Percentiles rank a stretch among this genome's conserved stretches.
phyloP scores from a whole-genome alignment of 1,140 invertebrate species.

The Drosophila equinoxialis region DNA sequence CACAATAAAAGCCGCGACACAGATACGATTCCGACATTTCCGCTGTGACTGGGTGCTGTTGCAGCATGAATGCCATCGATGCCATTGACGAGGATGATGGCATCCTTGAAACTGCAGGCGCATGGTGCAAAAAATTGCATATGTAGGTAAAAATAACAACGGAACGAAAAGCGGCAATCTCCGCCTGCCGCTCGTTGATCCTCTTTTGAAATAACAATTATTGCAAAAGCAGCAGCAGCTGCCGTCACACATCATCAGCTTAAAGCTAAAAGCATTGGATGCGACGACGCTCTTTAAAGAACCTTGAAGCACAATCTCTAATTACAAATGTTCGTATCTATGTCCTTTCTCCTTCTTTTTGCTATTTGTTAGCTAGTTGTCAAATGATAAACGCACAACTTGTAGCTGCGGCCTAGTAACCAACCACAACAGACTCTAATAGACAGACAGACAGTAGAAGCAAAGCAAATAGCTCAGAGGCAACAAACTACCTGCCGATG shows the following conservation, averaged over 20 bases:
- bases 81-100: slow-evolving; percentile 14
- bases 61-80: not conserved
- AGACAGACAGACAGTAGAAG: slow-evolving; percentile 15
- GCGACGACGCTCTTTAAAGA: slow-evolving; percentile 45
- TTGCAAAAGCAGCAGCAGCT: slow-evolving; percentile 26
- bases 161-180: slow-evolving; percentile 59
- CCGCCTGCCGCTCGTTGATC: not conserved
- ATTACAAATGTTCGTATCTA: slow-evolving; percentile 43
- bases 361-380: slow-evolving; percentile 67
- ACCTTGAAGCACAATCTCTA: slow-evolving; percentile 54
- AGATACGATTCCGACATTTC: slow-evolving; percentile 77
- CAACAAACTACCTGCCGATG: slow-evolving; percentile 16
- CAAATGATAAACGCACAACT: slow-evolving; percentile 77
- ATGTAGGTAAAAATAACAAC: slow-evolving; percentile 75
- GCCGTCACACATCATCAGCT: not conserved
- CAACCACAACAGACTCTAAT: slow-evolving; percentile 29
- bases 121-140: slow-evolving; percentile 58
- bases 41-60: slow-evolving; percentile 43
- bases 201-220: slow-evolving; percentile 51
- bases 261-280: not conserved
- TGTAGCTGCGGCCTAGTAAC: slow-evolving; percentile 64
- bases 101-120: slow-evolving; percentile 58
- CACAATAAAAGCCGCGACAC: slow-evolving; percentile 54
- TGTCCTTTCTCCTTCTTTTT: not conserved
- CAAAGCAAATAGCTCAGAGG: slow-evolving; percentile 33